Evolutionary conservation across 2,888 invertebrate genomes (phyloP), one percentile per base, ranked within the genome.

Genomic region (Eupithecia tripunctaria): DNA sequence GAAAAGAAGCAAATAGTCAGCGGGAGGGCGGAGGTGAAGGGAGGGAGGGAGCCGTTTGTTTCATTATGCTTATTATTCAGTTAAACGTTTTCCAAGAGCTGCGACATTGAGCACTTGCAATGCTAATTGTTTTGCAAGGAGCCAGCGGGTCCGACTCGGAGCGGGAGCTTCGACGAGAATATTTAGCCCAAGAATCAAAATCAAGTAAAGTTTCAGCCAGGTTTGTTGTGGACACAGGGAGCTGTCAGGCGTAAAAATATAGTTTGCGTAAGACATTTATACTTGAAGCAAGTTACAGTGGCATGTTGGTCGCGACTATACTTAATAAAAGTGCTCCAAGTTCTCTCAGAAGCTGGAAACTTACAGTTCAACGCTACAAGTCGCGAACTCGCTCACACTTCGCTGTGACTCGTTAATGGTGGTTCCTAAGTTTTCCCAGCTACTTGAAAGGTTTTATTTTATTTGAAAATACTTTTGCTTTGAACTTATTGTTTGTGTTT

Each of bases 21-120:
- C 0, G n/a, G n/a, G 47, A 2, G 47, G 47, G n/a, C 0, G 10
- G 38, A 32, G 71, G 68, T 12, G 4, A 27, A 36, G 60, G 71
- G 71, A 62, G 71, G 56, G 71, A 32, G 62, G 72, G 71, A 68
- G 66, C 67, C 72, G 79, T 77, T 72, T 76, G 75, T 67, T 77
- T 80, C 80, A 81, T 74, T 78, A 82, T 82, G 83, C 85, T 86
- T 85, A 84, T 86, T 88, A 85, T 88, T 87, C 86, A 81, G 85
- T 85, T 83, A 86, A 81, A 81, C 77, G 81, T 76, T 74, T 56
- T 56, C 76, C 72, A 76, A 72, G 72, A 75, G 66, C 41, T 36
- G 69, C 43, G 65, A 68, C 64, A 64, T 36, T 51, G 65, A 60
- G 29, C 68, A 64, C 81, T 76, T 73, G 80, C 83, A 87, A 86